These are phyloP conservation scores for Pyrocoelia pectoralis DNA, from an alignment of 2,888 invertebrate genomes.

Conservation along the genomic window DNA sequence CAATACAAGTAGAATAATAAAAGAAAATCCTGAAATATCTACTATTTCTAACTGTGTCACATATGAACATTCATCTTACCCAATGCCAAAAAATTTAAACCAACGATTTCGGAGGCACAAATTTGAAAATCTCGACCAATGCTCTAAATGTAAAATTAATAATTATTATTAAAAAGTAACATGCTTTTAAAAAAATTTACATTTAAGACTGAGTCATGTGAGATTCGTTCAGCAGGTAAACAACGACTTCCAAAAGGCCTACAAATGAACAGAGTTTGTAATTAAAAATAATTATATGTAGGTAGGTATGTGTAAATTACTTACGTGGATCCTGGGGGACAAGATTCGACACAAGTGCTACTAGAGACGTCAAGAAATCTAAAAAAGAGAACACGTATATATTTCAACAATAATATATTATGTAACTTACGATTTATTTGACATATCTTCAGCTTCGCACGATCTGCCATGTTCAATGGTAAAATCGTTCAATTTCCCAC, in stretches of 20 bases:
- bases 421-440: slow-evolving; percentile 41
- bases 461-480: slow-evolving; percentile 49
- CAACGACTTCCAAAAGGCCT: slow-evolving; percentile 6
- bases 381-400: background rate
- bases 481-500: slow-evolving; percentile 62
- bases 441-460: slow-evolving; percentile 61
- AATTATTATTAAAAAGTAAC: background rate
- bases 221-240: background rate
- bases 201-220: background rate
- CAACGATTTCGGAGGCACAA: slow-evolving; percentile 67
- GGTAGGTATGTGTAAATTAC: background rate
- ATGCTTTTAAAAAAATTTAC: background rate
- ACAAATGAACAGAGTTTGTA: background rate
- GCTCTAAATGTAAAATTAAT: slow-evolving; percentile 57
- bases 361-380: background rate
- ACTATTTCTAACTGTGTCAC: background rate
- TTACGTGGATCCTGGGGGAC: background rate
- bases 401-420: no score
- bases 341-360: background rate
- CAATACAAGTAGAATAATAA: slow-evolving; percentile 65
- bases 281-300: background rate
- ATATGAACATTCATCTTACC: slow-evolving; percentile 55
- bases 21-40: slow-evolving; percentile 60
- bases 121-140: slow-evolving; percentile 67
- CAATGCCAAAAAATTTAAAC: slow-evolving; percentile 66